These are phyloP conservation scores for Trachurus trachurus DNA, from an alignment of 2,797 vertebrate species.

Conservation along the genomic window DNA sequence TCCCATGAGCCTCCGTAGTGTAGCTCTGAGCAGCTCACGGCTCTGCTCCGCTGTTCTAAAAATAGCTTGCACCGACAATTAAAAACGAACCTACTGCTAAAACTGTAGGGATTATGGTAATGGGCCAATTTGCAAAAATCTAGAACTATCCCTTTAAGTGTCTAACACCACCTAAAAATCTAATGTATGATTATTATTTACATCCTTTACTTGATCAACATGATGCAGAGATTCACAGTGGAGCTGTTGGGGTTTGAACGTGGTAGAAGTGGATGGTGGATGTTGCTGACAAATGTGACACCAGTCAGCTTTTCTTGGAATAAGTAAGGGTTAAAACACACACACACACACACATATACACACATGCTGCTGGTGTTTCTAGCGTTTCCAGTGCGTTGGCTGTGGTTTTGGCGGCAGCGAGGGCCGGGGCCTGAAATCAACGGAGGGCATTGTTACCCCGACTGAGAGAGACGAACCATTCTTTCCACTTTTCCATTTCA, in stretches of 20 bases:
- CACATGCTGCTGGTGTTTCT: slow-evolving; percentile 17
- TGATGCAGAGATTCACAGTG: too few relatives aligned
- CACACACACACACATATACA: slow-evolving; percentile 27
- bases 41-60: too few relatives aligned
- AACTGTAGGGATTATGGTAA: too few relatives aligned
- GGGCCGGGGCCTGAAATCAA: slow-evolving; percentile 68
- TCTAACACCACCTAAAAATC: too few relatives aligned
- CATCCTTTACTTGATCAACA: too few relatives aligned
- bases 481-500: slow-evolving; percentile 70
- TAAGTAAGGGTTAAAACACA: slow-evolving; percentile 36
- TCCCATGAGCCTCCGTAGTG: too few relatives aligned
- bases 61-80: too few relatives aligned
- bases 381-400: slow-evolving; percentile 65
- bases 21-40: too few relatives aligned
- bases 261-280: background rate
- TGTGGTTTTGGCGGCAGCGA: slow-evolving; percentile 69
- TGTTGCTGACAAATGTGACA: slow-evolving; percentile 21
- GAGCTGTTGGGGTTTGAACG: background rate
- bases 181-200: too few relatives aligned
- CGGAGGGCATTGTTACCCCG: slow-evolving; percentile 77
- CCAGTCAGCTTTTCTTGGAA: slow-evolving; percentile 11
- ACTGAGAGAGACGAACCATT: slow-evolving; percentile 55
- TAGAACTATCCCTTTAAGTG: too few relatives aligned
- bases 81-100: too few relatives aligned
- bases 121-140: too few relatives aligned